Base-by-base conservation (phyloP, 2,888 invertebrate species). In the Cecidostiba fungosa region DNA sequence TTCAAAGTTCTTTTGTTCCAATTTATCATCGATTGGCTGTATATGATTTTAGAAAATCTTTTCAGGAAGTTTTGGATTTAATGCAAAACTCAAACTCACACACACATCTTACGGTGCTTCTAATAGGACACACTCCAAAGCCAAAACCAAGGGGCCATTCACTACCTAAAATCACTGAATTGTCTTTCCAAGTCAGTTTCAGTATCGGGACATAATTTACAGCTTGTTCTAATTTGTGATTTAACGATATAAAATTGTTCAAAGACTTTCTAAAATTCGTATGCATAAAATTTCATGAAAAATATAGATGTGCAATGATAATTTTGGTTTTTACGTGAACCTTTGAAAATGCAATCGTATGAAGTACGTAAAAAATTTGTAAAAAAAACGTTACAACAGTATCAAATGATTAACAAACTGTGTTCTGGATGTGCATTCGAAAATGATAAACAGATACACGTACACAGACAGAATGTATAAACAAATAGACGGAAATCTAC, bases 61-160 rank as follows among this genome's bases (percentile, higher is more conserved):
- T 81, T 70, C 47, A 59, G 43, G 50, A 66, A 19, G 0, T 36
- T 74, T 76, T 39, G 29, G 29, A 62, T 54, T 66, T 32, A 74
- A 82, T 70, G 77, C 79, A 70, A 84, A 87, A 79, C 47, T 39
- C 79, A 87, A 84, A 82, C 83, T 59, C 84, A 82, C 87, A 85
- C 84, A 82, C 87, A 85, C 83, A 77, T 62, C 69, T 73, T 59
- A 76, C 26, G 54, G 26, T 78, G 23, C 47, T 74, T 81, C 82
- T 78, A 85, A 73, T 73, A 54, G 43, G n/a, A 62, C 79, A 82
- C 81, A 54, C 78, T 59, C 43, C 29, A 32, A 85, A 85, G 81
- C 81, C 80, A 81, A 83, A 87, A 54, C 82, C 77, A 87, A 87
- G 85, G 87, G 85, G 84, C 87, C 87, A 87, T 87, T 87, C 87